Percentiles rank a stretch among this genome's conserved stretches.
Conservation (phyloP, 2,888 invertebrate genomes). For the Gymnosoma rotundatum region DNA sequence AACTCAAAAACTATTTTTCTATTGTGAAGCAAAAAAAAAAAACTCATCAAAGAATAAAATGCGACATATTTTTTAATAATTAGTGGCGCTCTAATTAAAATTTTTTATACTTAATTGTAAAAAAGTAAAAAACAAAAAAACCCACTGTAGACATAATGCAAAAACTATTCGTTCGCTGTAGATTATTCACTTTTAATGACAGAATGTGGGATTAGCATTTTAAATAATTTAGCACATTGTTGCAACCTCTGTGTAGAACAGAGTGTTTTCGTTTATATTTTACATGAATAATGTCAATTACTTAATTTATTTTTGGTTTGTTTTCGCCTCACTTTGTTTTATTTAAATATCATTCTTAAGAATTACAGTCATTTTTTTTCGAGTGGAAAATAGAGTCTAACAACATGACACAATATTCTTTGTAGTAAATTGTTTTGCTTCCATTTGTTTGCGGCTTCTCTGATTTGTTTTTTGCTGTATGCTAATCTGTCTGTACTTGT, state of each 20-base stretch:
- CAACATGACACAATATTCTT: constrained; percentile 60
- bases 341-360: constrained; percentile 47
- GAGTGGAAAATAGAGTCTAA: constrained; percentile 42
- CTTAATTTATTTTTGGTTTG: constrained; percentile 37
- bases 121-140: no score
- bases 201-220: constrained; percentile 20
- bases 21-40: neutral
- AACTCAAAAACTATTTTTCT: neutral
- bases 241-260: constrained; percentile 11
- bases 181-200: constrained; percentile 12
- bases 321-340: constrained; percentile 27
- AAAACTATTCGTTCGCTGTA: neutral
- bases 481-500: constrained; percentile 27
- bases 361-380: constrained; percentile 29
- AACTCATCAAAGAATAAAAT: neutral
- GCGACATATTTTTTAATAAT: constrained; percentile 57
- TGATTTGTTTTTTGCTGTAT: constrained; percentile 30
- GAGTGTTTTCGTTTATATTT: constrained; percentile 12
- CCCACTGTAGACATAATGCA: neutral
- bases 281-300: constrained; percentile 56
- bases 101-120: neutral
- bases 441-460: constrained; percentile 2
- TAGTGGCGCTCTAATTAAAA: constrained; percentile 62
- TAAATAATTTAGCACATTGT: constrained; percentile 59
- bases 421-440: constrained; percentile 36